Evolutionary conservation across 2,113 vertebrate species (phyloP).

Genomic region (Protobothrops flavoviridis): DNA sequence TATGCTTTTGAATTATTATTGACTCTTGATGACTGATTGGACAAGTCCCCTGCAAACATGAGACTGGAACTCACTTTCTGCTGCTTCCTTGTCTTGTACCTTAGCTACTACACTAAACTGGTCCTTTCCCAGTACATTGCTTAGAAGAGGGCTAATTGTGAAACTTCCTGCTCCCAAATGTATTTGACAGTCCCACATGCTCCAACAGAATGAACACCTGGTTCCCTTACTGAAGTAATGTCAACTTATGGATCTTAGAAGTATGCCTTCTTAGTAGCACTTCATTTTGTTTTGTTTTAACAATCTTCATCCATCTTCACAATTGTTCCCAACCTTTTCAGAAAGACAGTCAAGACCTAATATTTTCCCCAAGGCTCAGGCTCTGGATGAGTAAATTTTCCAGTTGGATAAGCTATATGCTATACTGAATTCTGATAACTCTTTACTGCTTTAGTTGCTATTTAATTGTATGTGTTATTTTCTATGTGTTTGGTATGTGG

Average conservation of each 20-base stretch:
- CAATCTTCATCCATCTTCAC: neutral
- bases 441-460: neutral
- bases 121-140: neutral
- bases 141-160: neutral
- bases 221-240: neutral
- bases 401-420: neutral
- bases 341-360: neutral
- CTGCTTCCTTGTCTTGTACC: neutral
- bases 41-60: neutral
- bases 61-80: neutral
- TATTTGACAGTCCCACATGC: neutral
- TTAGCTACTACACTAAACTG: neutral
- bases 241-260: neutral
- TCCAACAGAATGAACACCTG: neutral
- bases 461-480: neutral
- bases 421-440: neutral
- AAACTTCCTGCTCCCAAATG: neutral
- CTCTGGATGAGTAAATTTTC: neutral
- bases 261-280: neutral
- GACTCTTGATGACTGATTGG: no score
- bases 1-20: no score
- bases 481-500: neutral
- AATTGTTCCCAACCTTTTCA: neutral
- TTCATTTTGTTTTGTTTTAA: neutral
- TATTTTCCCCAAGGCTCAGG: neutral